Percentiles rank a stretch among this genome's conserved stretches.
Evolutionary conservation across 1,140 invertebrate genomes (phyloP).

Genomic region (Aporrectodea caliginosa): DNA sequence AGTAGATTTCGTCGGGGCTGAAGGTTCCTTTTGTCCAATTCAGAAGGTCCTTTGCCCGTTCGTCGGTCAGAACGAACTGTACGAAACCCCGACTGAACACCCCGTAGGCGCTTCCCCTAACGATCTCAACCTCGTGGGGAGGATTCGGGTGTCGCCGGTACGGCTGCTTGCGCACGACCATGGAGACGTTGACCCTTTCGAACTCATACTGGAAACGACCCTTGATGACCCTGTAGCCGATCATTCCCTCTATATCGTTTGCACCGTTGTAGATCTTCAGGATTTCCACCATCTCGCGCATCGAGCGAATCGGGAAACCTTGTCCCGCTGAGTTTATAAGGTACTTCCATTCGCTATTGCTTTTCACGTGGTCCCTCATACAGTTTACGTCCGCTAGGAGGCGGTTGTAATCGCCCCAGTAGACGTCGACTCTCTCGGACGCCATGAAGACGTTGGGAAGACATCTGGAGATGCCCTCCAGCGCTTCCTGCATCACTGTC

Average conservation of each 20-base stretch:
- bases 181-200: background rate
- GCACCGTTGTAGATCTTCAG: slow-evolving; percentile 41
- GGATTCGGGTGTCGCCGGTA: slow-evolving; percentile 18
- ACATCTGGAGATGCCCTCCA: slow-evolving; percentile 39
- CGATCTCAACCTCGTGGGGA: slow-evolving; percentile 41
- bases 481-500: slow-evolving; percentile 31
- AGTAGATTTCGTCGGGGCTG: slow-evolving; percentile 51
- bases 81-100: slow-evolving; percentile 47
- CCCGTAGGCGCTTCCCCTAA: slow-evolving; percentile 48
- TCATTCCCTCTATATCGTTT: slow-evolving; percentile 38
- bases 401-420: slow-evolving; percentile 34
- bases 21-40: slow-evolving; percentile 41
- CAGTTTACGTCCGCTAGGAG: slow-evolving; percentile 38
- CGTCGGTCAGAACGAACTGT: slow-evolving; percentile 39
- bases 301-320: slow-evolving; percentile 41
- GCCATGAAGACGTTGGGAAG: slow-evolving; percentile 46
- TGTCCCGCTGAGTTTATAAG: slow-evolving; percentile 41
- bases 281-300: slow-evolving; percentile 41
- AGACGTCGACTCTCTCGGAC: slow-evolving; percentile 31
- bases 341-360: slow-evolving; percentile 39
- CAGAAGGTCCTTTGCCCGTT: slow-evolving; percentile 38
- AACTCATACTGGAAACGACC: slow-evolving; percentile 27
- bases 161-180: slow-evolving; percentile 26
- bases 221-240: slow-evolving; percentile 7
- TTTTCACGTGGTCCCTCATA: slow-evolving; percentile 35